A percentile compares a stretch with the other conserved stretches of the same genome.
Conservation (phyloP, 1,140 invertebrate genomes). For the Lepeophtheirus salmonis region DNA sequence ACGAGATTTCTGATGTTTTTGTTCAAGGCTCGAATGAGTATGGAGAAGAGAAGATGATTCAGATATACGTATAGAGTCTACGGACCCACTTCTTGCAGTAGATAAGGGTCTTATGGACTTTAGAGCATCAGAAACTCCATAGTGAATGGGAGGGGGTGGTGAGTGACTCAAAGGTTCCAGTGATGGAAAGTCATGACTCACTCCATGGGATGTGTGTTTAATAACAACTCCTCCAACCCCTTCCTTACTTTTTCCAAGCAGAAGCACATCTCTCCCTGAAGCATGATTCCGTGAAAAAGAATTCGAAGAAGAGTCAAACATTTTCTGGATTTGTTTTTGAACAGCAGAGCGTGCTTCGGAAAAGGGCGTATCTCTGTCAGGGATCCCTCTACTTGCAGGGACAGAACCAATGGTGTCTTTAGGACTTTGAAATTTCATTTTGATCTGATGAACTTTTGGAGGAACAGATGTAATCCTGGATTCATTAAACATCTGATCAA, state of each 20-base stretch:
- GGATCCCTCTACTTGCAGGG: not conserved
- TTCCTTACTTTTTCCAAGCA: conserved; percentile 6
- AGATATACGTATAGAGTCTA: not conserved
- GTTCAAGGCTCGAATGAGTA: too few species aligned
- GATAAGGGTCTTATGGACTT: conserved; percentile 11
- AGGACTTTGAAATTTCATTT: not conserved
- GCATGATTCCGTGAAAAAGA: conserved; percentile 4
- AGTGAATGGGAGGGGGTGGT: conserved; percentile 3
- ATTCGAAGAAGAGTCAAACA: conserved; percentile 55
- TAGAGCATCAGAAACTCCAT: not conserved
- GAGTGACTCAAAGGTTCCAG: conserved; percentile 11
- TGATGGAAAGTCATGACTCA: conserved; percentile 19
- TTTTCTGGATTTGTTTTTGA: conserved; percentile 59
- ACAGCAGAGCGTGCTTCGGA: conserved; percentile 33
- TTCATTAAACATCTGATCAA: not conserved
- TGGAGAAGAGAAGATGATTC: conserved; percentile 1
- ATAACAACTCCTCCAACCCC: not conserved
- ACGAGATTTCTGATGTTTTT: too few species aligned
- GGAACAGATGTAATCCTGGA: not conserved
- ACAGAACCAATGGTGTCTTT: not conserved
- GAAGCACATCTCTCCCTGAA: not conserved
- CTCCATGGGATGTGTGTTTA: conserved; percentile 13
- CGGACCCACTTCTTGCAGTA: not conserved
- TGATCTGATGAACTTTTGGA: not conserved
- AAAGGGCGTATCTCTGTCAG: conserved; percentile 17